Evolutionary conservation across 2,113 vertebrate species (phyloP).

Genomic region (Dasyornis broadbenti): DNA sequence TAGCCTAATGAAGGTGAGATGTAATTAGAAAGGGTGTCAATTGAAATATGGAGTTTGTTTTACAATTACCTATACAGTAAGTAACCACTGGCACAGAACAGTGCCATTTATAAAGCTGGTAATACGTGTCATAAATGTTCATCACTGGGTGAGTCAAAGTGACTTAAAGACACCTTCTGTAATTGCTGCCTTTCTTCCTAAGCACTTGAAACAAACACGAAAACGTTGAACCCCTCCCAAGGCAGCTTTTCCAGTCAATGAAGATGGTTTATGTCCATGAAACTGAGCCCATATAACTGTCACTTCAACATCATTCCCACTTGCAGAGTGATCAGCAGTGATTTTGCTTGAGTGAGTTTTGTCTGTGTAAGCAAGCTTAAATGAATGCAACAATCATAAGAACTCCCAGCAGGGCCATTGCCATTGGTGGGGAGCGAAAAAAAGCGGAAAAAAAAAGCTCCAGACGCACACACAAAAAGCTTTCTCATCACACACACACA

Average conservation of each 20-base stretch:
- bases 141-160: conserved; percentile 39
- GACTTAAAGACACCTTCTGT: not conserved
- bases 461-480: not conserved
- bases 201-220: not conserved
- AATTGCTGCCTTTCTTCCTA: conserved; percentile 34
- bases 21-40: conserved; percentile 78
- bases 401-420: conserved; percentile 12
- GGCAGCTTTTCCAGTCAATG: not conserved
- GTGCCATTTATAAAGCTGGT: conserved; percentile 61
- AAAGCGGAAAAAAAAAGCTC: not conserved
- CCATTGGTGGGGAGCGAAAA: not conserved
- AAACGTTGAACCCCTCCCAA: not conserved
- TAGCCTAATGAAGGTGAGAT: conserved; percentile 77
- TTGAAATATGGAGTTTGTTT: conserved; percentile 75
- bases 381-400: conserved; percentile 8
- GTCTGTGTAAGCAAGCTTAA: conserved; percentile 48
- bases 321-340: conserved; percentile 1
- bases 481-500: not conserved
- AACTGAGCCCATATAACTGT: not conserved
- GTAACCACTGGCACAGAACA: conserved; percentile 65
- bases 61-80: conserved; percentile 71
- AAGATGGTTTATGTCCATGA: not conserved
- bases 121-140: conserved; percentile 59
- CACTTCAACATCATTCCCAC: conserved; percentile 2
- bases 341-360: conserved; percentile 36